phyloP scores from a whole-genome alignment of 2,113 vertebrate genomes.

The Apeltes quadracus region DNA sequence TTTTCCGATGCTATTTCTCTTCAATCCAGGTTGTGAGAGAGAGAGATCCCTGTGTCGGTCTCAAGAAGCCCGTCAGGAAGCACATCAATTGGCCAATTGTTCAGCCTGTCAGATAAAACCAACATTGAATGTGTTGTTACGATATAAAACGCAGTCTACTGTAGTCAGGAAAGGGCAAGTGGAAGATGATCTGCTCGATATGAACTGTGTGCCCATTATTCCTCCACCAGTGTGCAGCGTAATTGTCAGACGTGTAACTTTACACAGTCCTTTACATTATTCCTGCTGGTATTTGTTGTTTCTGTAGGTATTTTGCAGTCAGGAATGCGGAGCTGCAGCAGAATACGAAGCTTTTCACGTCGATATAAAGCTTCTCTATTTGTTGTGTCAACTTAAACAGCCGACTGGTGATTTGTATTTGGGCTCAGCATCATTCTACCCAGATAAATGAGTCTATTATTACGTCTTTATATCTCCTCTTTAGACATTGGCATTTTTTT shows the following conservation, averaged over 20 bases:
- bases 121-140: neutral
- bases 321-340: neutral
- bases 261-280: neutral
- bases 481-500: neutral
- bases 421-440: neutral
- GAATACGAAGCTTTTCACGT: neutral
- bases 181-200: constrained; percentile 6
- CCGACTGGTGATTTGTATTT: neutral
- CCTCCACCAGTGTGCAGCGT: neutral
- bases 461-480: neutral
- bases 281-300: constrained; percentile 1
- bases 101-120: neutral
- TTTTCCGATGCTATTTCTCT: no score
- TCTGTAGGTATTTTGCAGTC: neutral
- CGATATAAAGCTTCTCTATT: neutral
- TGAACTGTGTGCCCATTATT: neutral
- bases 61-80: no score
- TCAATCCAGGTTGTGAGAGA: no score
- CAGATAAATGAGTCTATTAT: neutral
- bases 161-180: neutral
- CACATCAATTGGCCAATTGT: no score
- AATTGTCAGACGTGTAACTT: neutral
- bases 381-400: neutral
- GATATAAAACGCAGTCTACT: neutral
- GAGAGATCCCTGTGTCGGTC: no score